These are phyloP conservation scores for Drosophila murphyi DNA, from an alignment of 1,140 invertebrate species.

Conservation along the genomic window DNA sequence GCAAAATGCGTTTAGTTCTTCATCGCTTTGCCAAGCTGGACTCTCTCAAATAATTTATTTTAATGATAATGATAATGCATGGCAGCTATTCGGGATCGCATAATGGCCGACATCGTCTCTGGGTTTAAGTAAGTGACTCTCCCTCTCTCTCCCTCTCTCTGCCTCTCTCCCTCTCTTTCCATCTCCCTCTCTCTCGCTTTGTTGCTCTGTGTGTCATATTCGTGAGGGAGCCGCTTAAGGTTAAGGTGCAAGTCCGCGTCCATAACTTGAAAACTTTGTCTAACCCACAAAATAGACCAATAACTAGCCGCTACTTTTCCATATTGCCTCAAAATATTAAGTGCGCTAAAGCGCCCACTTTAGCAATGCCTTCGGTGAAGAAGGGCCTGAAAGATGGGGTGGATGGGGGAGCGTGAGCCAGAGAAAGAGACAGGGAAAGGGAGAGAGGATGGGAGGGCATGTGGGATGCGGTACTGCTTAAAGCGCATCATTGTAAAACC, in stretches of 20 bases:
- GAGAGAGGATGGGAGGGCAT: too few relatives aligned
- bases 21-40: slow-evolving; percentile 47
- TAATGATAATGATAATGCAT: slow-evolving; percentile 84
- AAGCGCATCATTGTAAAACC: slow-evolving; percentile 78
- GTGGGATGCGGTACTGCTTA: slow-evolving; percentile 22
- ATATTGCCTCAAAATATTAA: slow-evolving; percentile 72
- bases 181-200: neutral
- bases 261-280: slow-evolving; percentile 33
- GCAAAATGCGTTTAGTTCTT: slow-evolving; percentile 76
- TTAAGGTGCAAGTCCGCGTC: slow-evolving; percentile 17
- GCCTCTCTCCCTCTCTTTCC: neutral
- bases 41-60: slow-evolving; percentile 83
- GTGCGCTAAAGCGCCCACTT: slow-evolving; percentile 50
- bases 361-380: slow-evolving; percentile 6
- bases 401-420: neutral
- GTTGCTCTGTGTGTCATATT: neutral
- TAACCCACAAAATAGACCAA: slow-evolving; percentile 41
- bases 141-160: slow-evolving; percentile 1
- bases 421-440: too few relatives aligned
- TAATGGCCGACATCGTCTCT: slow-evolving; percentile 20
- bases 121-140: slow-evolving; percentile 47
- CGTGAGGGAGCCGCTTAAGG: neutral
- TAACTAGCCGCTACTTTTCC: slow-evolving; percentile 52
- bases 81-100: slow-evolving; percentile 52
- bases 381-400: neutral